Percentiles rank a stretch among this genome's conserved stretches.
Conservation (phyloP, 2,797 vertebrate genomes). For the Xiphorhynchus erythropygius region DNA sequence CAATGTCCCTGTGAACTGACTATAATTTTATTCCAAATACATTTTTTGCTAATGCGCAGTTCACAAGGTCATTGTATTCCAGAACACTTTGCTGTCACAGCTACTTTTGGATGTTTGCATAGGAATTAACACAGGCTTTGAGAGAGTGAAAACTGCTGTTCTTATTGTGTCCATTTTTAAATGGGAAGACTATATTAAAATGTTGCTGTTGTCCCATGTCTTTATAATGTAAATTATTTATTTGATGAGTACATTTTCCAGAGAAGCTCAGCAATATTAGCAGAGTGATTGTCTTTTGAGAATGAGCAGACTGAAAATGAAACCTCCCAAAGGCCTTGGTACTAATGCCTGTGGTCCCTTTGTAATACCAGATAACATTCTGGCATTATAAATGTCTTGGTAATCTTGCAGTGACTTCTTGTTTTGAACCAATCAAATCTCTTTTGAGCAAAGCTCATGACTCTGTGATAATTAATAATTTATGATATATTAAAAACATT, state of each 20-base stretch:
- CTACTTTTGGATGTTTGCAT: not conserved
- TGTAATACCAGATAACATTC: not conserved
- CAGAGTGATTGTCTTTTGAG: not conserved
- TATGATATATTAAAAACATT: conserved; percentile 25
- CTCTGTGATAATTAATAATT: conserved; percentile 63
- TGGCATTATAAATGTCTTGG: not conserved
- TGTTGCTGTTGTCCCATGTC: not conserved
- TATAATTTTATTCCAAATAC: not conserved
- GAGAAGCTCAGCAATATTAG: not conserved
- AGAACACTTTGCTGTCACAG: not conserved
- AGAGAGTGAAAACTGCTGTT: not conserved
- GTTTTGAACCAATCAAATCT: not conserved
- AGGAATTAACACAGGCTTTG: not conserved
- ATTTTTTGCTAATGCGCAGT: not conserved
- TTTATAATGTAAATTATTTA: conserved; percentile 74
- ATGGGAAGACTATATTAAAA: conserved; percentile 5
- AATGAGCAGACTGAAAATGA: not conserved
- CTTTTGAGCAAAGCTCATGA: conserved; percentile 23
- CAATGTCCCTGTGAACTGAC: not conserved
- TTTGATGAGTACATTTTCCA: conserved; percentile 50
- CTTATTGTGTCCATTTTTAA: not conserved
- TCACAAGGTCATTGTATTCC: not conserved
- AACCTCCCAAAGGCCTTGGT: not conserved
- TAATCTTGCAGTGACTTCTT: conserved; percentile 9
- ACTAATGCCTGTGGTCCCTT: not conserved